Percentiles rank a stretch among this genome's conserved stretches.
These are phyloP conservation scores for Pygoscelis antarcticus DNA, from an alignment of 2,113 vertebrate genomes.

Conservation along the genomic window DNA sequence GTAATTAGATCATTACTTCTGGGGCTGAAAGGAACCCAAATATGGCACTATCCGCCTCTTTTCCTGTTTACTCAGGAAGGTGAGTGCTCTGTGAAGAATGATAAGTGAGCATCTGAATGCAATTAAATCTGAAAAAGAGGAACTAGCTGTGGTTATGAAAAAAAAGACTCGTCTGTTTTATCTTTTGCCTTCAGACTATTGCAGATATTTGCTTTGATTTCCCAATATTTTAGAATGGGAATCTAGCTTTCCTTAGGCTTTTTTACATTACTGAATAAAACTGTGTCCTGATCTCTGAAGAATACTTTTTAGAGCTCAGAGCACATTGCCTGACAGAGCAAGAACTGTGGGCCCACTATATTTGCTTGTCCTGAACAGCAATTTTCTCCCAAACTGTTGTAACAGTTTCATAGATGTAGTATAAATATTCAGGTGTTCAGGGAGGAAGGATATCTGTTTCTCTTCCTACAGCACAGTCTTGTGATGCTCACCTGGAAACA, in stretches of 20 bases:
- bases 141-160: background rate
- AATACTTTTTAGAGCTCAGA: background rate
- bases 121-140: background rate
- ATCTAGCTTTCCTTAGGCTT: background rate
- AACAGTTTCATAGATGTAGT: accelerated
- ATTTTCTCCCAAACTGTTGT: background rate
- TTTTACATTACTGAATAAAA: background rate
- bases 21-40: background rate
- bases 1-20: background rate
- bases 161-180: background rate
- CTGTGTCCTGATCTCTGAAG: background rate
- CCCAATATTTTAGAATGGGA: accelerated
- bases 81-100: background rate
- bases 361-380: background rate
- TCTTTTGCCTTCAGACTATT: background rate
- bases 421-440: background rate
- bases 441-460: background rate
- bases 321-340: background rate
- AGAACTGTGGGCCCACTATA: accelerated
- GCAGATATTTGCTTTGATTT: background rate
- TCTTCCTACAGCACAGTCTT: background rate
- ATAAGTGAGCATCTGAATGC: background rate
- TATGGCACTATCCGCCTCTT: background rate
- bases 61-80: slow-evolving; percentile 49
- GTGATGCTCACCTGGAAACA: background rate